These are phyloP conservation scores for Tinamus major DNA, from an alignment of 2,797 vertebrate genomes.

Conservation along the genomic window DNA sequence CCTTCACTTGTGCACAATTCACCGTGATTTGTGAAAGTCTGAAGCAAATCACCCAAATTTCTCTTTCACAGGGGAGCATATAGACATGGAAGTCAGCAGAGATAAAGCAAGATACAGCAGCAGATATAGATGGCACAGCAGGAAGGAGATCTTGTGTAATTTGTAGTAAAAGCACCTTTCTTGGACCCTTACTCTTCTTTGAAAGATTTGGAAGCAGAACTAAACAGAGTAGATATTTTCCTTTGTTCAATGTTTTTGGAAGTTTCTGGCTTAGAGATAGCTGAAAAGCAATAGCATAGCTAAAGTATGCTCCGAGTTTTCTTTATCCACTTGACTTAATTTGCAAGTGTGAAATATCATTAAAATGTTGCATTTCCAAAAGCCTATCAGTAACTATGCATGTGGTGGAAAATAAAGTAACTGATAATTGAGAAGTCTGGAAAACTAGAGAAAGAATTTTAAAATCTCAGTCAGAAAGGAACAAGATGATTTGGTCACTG, in stretches of 20 bases:
- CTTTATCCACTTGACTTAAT: not conserved
- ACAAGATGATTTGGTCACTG: not conserved
- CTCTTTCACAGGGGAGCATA: not conserved
- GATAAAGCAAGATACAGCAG: not conserved
- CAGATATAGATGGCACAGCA: not conserved
- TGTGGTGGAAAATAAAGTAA: not conserved
- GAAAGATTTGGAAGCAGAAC: not conserved
- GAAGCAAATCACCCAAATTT: not conserved
- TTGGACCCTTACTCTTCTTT: not conserved
- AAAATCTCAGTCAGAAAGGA: not conserved
- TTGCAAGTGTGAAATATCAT: not conserved
- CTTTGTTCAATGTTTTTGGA: not conserved
- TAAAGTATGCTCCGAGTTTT: not conserved
- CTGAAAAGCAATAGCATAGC: not conserved
- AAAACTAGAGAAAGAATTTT: not conserved
- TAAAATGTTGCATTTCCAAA: not conserved
- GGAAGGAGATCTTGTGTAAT: not conserved
- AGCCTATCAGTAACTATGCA: not conserved
- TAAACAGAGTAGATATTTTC: not conserved
- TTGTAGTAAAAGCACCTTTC: not conserved
- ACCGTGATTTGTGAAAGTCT: not conserved
- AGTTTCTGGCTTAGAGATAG: not conserved
- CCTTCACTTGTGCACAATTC: not conserved
- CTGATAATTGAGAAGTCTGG: not conserved
- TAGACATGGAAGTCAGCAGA: not conserved